Evolutionary conservation across 2,888 invertebrate species (phyloP).

Genomic region (Perizoma flavofasciatum): DNA sequence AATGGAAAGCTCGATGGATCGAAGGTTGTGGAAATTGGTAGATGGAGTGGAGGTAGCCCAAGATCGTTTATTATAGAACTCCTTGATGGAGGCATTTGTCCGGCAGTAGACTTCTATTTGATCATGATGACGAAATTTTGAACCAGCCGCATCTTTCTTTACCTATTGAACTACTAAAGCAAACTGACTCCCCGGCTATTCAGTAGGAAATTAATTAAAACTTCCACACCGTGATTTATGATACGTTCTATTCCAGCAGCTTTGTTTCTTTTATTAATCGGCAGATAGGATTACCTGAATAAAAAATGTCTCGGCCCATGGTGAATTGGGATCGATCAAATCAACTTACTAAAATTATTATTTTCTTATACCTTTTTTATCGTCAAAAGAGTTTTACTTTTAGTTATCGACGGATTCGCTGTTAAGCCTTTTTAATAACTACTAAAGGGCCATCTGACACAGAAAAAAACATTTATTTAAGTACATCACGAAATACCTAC

Average conservation of each 20-base stretch:
- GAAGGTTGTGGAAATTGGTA: too few relatives aligned
- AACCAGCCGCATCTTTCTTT: conserved; percentile 9
- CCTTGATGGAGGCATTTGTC: too few relatives aligned
- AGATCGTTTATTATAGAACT: too few relatives aligned
- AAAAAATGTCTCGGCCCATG: conserved; percentile 17
- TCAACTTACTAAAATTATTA: background rate
- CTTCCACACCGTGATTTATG: conserved; percentile 47
- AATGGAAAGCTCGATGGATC: too few relatives aligned
- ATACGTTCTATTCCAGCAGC: conserved; percentile 35
- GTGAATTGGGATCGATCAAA: conserved; percentile 17
- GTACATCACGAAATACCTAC: too few relatives aligned
- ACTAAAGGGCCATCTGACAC: too few relatives aligned
- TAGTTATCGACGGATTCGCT: too few relatives aligned
- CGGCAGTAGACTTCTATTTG: too few relatives aligned
- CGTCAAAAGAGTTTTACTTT: too few relatives aligned
- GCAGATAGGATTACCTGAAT: conserved; percentile 27
- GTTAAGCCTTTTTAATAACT: too few relatives aligned
- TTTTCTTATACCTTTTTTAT: background rate
- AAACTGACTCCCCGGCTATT: conserved; percentile 38
- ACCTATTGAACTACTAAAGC: conserved; percentile 20
- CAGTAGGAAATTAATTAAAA: conserved; percentile 49
- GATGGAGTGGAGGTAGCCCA: too few relatives aligned
- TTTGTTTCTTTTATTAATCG: conserved; percentile 40
- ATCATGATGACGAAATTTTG: background rate
- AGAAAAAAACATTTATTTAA: too few relatives aligned